Evolutionary conservation across 2,113 vertebrate species (phyloP), one percentile per base, ranked within the genome.

Genomic region (Amphiprion percula): DNA sequence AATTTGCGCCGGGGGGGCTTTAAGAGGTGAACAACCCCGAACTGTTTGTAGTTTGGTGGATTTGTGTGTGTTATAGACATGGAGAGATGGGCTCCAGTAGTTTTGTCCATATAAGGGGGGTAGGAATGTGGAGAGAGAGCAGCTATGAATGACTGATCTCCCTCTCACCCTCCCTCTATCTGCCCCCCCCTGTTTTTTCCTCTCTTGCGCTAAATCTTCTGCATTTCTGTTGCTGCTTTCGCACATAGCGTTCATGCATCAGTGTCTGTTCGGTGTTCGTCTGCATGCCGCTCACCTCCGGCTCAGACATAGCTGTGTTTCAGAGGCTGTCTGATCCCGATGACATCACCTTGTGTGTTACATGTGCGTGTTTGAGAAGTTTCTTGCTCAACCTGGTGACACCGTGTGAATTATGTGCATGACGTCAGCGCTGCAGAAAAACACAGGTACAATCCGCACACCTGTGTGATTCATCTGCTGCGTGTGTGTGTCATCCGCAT

Each of bases 41-140:
- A 68, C 63, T 67, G 49, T 50, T 55, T 76, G 65, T 63, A 47
- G 37, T 49, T 58, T 69, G 39, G 30, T 79, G 74, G 64, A 60
- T 69, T 52, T 63, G 72, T 65, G 73, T 77, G 71, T 63, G 69
- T 26, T 61, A 54, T 46, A 55, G 56, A 72, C 61, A 82, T 84
- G 78, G 55, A 84, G 74, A 81, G 80, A 79, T 87, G 80, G 64
- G 77, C 85, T 90, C 84, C 87, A 88, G 85, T 83, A 77, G 84
- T 93, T 91, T 91, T 94, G 85, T 88, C 94, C 93, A 90, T 94
- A 94, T 95, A 81, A 94, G 92, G 94, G 91, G 86, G 87, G 83
- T 68, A 93, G 92, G 94, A 93, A 94, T 95, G 91, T 85, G 78
- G 59, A 83, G 74, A 81, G 80, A 79, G 62, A 74, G 80, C 82